A percentile compares a stretch with the other conserved stretches of the same genome.
These are phyloP conservation scores for Coccyzus lansbergi DNA, from an alignment of 2,797 vertebrate genomes.

Conservation along the genomic window DNA sequence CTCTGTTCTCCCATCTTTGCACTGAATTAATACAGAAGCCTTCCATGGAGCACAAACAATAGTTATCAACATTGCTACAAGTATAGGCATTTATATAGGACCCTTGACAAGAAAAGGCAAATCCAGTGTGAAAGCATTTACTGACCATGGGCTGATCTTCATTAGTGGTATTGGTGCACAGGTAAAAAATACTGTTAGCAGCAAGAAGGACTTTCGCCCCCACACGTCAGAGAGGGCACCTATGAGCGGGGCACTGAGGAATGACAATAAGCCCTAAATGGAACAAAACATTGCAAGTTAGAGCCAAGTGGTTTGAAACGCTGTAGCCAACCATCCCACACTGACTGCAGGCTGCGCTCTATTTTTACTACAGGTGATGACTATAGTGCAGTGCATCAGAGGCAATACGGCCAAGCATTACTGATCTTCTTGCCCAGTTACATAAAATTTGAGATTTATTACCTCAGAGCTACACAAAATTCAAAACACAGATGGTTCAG, in stretches of 20 bases:
- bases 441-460: not conserved
- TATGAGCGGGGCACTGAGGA: conserved; percentile 88
- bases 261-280: conserved; percentile 84
- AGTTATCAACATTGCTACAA: not conserved
- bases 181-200: conserved; percentile 90
- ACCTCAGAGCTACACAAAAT: not conserved
- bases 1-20: not conserved
- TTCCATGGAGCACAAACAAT: not conserved
- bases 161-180: conserved; percentile 89
- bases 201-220: conserved; percentile 89
- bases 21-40: not conserved
- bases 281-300: not conserved
- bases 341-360: not conserved
- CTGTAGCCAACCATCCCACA: rapidly evolving
- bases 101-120: not conserved
- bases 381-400: not conserved
- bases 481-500: not conserved
- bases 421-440: not conserved
- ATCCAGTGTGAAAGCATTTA: not conserved
- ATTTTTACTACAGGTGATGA: rapidly evolving
- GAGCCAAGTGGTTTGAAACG: rapidly evolving
- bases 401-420: not conserved
- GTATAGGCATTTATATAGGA: not conserved
- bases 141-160: conserved; percentile 90
- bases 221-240: conserved; percentile 89